Base-by-base conservation (phyloP, 23 tunicate species). In the Trididemnum nubilum region DNA sequence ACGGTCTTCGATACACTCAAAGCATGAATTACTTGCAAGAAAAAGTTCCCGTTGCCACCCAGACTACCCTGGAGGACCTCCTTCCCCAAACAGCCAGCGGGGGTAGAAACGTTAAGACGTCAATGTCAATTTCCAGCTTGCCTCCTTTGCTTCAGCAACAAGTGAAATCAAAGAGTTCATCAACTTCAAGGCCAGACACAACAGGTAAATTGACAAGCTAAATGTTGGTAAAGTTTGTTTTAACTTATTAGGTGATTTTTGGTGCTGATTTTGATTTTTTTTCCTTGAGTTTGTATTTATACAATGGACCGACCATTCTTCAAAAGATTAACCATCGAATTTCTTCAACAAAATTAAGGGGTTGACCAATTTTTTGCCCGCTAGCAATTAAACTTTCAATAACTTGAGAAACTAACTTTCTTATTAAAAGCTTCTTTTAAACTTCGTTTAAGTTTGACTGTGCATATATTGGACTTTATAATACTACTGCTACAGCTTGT, bases 1-100 rank as follows among this genome's bases (percentile, higher is more conserved):
- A 91, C 36, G 97, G 97, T 35, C 67, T 91, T 25, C 84, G 89
- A 65, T 91, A 91, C 73, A 91, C 97, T 2, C 97, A 91, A 38
- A 91, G 97, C 73, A 75, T 91, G 90, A 87, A 88, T 0, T 91
- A 91, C 72, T 65, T 91, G 51, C 87, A 85, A 59, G 97, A 91
- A 0, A 90, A 90, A 67, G 71, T 80, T 2, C 83, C 85, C 0
- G 77, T 69, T 5, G 81, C 52, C n/a, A 82, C 90, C 9, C 97
- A 91, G 35, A 89, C 87, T 37, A 35, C 72, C 4, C 51, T 4
- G 35, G 86, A 65, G 2, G 87, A 91, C 32, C 23, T 22, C 5
- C 63, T 70, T 0, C 57, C 67, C 7, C 36, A 59, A 39, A 40
- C 40, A 0, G 33, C 1, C 2, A 54, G 65, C 21, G 74, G 72